Evolutionary conservation across 2,113 vertebrate genomes (phyloP).

Genomic region (Aegithalos caudatus): DNA sequence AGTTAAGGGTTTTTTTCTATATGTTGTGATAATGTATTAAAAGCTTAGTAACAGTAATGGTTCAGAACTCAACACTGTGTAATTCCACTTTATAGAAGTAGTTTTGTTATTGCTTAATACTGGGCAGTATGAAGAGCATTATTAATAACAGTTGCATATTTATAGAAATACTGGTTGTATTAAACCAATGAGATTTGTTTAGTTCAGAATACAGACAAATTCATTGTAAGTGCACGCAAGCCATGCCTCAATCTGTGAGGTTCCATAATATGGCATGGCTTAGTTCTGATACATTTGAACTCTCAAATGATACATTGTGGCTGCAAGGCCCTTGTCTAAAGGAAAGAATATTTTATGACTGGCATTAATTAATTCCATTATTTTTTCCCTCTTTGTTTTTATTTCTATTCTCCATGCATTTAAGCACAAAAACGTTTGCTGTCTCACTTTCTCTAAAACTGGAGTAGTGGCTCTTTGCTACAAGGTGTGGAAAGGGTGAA

Average conservation of each 20-base stretch:
- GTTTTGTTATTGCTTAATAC: not conserved
- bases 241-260: not conserved
- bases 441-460: not conserved
- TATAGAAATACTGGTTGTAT: not conserved
- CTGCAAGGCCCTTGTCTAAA: not conserved
- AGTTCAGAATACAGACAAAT: not conserved
- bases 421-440: not conserved
- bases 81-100: not conserved
- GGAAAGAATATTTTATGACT: not conserved
- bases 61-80: not conserved
- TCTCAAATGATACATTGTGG: not conserved
- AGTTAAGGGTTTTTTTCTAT: accelerated
- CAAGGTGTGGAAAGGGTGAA: not conserved
- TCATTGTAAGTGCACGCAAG: accelerated
- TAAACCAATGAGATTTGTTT: not conserved
- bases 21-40: not conserved
- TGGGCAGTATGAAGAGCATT: not conserved
- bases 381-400: not conserved
- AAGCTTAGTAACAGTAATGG: not conserved
- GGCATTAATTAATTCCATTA: not conserved
- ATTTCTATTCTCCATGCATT: not conserved
- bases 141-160: not conserved
- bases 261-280: accelerated
- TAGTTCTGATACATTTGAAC: not conserved
- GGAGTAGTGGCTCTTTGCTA: not conserved